phyloP scores from a whole-genome alignment of 1,140 invertebrate species.

The Laodelphax striatellus region DNA sequence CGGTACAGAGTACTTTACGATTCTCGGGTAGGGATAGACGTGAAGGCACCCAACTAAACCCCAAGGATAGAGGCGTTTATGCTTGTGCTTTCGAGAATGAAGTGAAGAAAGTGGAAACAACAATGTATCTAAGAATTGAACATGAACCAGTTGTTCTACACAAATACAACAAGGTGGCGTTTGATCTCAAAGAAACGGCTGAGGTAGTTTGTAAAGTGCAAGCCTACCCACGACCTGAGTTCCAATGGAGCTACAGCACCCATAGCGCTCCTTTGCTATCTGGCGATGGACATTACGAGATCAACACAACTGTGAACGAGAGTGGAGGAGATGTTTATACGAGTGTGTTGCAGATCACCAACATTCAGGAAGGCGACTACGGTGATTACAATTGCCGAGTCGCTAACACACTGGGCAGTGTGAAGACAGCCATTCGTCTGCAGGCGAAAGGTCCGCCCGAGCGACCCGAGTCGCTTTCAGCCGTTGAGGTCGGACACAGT shows the following conservation, averaged over 20 bases:
- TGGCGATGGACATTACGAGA: slow-evolving; percentile 73
- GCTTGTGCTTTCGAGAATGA: slow-evolving; percentile 82
- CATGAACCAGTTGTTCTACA: slow-evolving; percentile 77
- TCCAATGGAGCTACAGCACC: slow-evolving; percentile 77
- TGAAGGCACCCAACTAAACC: slow-evolving; percentile 60
- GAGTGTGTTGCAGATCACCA: slow-evolving; percentile 58
- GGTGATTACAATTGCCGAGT: slow-evolving; percentile 79
- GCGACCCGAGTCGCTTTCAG: slow-evolving; percentile 54
- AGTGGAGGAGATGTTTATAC: slow-evolving; percentile 70
- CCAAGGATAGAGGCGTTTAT: slow-evolving; percentile 75
- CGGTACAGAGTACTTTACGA: slow-evolving; percentile 69
- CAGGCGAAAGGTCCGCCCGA: slow-evolving; percentile 78
- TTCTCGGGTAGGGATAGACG: slow-evolving; percentile 65
- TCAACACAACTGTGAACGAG: slow-evolving; percentile 62
- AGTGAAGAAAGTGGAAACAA: slow-evolving; percentile 71
- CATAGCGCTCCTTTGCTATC: slow-evolving; percentile 54
- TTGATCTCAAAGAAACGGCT: slow-evolving; percentile 68
- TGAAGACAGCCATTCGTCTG: slow-evolving; percentile 62
- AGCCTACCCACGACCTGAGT: slow-evolving; percentile 82
- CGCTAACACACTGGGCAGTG: slow-evolving; percentile 57
- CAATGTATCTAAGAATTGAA: slow-evolving; percentile 81
- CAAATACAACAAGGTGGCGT: slow-evolving; percentile 80
- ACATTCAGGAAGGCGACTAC: slow-evolving; percentile 68
- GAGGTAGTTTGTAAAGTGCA: slow-evolving; percentile 79
- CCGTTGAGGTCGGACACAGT: slow-evolving; percentile 57